Percentiles rank a stretch among this genome's conserved stretches.
phyloP scores from a whole-genome alignment of 2,797 vertebrate genomes.

The Propithecus deckenii region DNA sequence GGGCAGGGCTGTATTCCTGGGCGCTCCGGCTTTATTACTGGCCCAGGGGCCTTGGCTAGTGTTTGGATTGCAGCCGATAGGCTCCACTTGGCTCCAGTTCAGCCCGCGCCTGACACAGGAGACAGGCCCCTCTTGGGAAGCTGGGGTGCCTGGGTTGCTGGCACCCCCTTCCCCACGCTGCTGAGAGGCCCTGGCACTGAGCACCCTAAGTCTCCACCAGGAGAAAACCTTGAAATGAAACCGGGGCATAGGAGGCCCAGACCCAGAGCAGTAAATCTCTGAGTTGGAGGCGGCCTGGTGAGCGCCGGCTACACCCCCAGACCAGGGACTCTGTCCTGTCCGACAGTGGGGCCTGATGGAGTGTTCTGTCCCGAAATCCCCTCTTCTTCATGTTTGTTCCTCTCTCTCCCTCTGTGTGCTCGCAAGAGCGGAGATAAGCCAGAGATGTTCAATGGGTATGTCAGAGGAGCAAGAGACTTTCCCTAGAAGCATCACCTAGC shows the following conservation, averaged over 20 bases:
- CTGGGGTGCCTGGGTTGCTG: not conserved
- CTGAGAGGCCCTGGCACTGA: not conserved
- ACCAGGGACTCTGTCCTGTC: not conserved
- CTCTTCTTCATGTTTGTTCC: not conserved
- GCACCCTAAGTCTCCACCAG: not conserved
- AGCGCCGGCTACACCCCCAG: not conserved
- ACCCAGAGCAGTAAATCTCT: not conserved
- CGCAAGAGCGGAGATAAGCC: not conserved
- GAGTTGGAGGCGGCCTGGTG: not conserved
- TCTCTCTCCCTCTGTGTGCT: not conserved
- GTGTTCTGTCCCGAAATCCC: not conserved
- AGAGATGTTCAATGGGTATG: not conserved
- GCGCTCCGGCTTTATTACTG: conserved; percentile 84
- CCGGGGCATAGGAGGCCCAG: not conserved
- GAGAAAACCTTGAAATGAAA: not conserved
- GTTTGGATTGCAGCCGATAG: conserved; percentile 81
- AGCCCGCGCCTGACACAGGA: not conserved
- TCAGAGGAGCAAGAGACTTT: not conserved
- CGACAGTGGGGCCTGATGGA: no score
- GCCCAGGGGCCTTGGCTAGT: conserved; percentile 79
- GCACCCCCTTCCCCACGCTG: not conserved
- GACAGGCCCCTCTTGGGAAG: conserved; percentile 63
- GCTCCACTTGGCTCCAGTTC: conserved; percentile 76
- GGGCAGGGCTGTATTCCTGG: conserved; percentile 66
- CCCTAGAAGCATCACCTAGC: not conserved